Percentiles rank a stretch among this genome's conserved stretches.
These are phyloP conservation scores for Xiphophorus maculatus DNA, from an alignment of 2,113 vertebrate species.

Conservation along the genomic window DNA sequence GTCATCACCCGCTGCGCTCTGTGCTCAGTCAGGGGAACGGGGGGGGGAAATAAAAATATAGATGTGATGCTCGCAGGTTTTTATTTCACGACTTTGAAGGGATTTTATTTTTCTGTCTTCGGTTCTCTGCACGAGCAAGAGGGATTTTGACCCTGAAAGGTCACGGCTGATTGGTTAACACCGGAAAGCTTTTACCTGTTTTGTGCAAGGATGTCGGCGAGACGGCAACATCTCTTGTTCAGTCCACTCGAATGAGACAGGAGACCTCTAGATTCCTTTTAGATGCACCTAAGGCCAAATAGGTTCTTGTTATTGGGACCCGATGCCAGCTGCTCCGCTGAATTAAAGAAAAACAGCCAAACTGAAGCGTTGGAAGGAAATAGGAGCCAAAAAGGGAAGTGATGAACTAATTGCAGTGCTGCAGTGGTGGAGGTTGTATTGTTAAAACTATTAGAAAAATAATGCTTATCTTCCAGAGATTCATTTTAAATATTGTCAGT, in stretches of 20 bases:
- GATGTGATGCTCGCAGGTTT: slow-evolving; percentile 47
- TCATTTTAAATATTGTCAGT: not conserved
- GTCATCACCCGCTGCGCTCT: slow-evolving; percentile 48
- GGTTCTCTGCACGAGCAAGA: slow-evolving; percentile 18
- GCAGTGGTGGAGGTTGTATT: too few species aligned
- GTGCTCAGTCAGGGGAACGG: not conserved
- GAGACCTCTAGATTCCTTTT: slow-evolving; percentile 42
- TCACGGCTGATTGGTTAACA: slow-evolving; percentile 70
- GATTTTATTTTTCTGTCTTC: slow-evolving; percentile 17
- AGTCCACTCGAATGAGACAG: slow-evolving; percentile 40
- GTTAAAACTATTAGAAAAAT: not conserved
- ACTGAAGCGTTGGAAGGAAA: slow-evolving; percentile 1
- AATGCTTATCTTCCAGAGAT: not conserved
- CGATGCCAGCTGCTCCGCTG: not conserved
- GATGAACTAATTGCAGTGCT: not conserved
- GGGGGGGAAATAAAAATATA: slow-evolving; percentile 4
- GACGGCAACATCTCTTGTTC: slow-evolving; percentile 37
- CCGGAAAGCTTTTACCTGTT: slow-evolving; percentile 67
- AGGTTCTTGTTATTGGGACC: slow-evolving; percentile 42
- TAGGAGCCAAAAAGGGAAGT: not conserved
- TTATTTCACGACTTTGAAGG: slow-evolving; percentile 47
- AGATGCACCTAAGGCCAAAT: slow-evolving; percentile 32
- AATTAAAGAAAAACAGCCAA: slow-evolving; percentile 17
- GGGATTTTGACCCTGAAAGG: slow-evolving; percentile 57
- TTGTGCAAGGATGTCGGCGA: slow-evolving; percentile 40